Evolutionary conservation across 2,113 vertebrate species (phyloP).

Genomic region (Cyanoliseus patagonus): DNA sequence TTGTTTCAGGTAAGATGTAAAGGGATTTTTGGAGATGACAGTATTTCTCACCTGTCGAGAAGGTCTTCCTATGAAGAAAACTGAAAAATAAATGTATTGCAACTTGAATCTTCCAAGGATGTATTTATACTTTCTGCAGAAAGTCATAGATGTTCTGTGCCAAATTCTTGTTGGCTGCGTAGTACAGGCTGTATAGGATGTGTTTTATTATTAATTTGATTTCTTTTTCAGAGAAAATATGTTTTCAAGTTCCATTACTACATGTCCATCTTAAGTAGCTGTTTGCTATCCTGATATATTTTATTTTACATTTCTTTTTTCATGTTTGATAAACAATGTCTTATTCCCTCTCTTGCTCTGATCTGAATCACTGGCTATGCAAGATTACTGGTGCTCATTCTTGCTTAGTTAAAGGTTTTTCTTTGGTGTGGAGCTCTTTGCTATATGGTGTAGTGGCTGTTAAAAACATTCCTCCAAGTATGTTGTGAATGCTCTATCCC

Average conservation of each 20-base stretch:
- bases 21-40: not conserved
- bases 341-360: not conserved
- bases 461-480: not conserved
- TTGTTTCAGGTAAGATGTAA: not conserved
- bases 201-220: not conserved
- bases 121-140: not conserved
- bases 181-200: not conserved
- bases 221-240: not conserved
- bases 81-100: not conserved
- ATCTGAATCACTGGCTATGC: no score
- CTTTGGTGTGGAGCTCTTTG: not conserved
- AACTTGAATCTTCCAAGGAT: not conserved
- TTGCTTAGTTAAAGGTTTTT: not conserved
- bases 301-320: not conserved
- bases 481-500: not conserved
- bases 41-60: not conserved
- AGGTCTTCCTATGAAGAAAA: not conserved
- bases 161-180: not conserved
- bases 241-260: not conserved
- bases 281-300: not conserved
- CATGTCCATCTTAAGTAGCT: not conserved
- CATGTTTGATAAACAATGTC: not conserved
- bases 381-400: fast-evolving
- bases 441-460: not conserved
- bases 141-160: not conserved